Evolutionary conservation across 2,888 invertebrate species (phyloP).

Genomic region (Cephus runcator): DNA sequence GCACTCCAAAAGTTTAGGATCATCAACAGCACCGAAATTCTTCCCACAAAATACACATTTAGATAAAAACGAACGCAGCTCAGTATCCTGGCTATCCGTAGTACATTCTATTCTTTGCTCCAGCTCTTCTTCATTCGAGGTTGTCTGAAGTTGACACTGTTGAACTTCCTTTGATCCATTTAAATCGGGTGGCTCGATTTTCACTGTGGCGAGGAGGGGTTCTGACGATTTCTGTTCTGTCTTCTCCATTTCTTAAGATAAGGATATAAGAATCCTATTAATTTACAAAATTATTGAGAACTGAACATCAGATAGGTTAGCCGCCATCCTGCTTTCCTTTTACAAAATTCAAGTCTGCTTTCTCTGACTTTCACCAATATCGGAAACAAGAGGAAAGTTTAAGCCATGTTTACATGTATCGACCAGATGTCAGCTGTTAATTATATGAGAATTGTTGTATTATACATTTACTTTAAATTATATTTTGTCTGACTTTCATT

Average conservation of each 20-base stretch:
- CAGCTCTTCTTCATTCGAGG: slow-evolving; percentile 46
- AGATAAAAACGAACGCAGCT: slow-evolving; percentile 49
- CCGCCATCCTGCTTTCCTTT: neutral
- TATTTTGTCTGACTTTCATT: slow-evolving; percentile 7
- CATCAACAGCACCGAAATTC: slow-evolving; percentile 68
- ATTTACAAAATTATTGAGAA: neutral
- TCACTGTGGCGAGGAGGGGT: slow-evolving; percentile 37
- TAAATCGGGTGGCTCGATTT: slow-evolving; percentile 56
- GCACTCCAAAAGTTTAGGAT: slow-evolving; percentile 87
- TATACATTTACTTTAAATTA: slow-evolving; percentile 12
- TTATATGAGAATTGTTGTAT: slow-evolving; percentile 16
- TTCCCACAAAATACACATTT: slow-evolving; percentile 67
- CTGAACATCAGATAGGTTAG: neutral
- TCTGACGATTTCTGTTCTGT: neutral
- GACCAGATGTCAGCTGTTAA: slow-evolving; percentile 2
- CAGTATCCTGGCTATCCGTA: slow-evolving; percentile 53
- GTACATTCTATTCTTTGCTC: slow-evolving; percentile 56
- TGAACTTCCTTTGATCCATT: slow-evolving; percentile 10
- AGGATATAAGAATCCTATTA: neutral
- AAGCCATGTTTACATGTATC: neutral
- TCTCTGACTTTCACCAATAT: neutral
- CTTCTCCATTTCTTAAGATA: slow-evolving; percentile 19
- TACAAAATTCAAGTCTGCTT: neutral
- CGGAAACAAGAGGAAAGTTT: neutral
- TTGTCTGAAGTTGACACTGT: slow-evolving; percentile 18